These are phyloP conservation scores for Micrastur ruficollis DNA, from an alignment of 2,797 vertebrate species.

Conservation along the genomic window DNA sequence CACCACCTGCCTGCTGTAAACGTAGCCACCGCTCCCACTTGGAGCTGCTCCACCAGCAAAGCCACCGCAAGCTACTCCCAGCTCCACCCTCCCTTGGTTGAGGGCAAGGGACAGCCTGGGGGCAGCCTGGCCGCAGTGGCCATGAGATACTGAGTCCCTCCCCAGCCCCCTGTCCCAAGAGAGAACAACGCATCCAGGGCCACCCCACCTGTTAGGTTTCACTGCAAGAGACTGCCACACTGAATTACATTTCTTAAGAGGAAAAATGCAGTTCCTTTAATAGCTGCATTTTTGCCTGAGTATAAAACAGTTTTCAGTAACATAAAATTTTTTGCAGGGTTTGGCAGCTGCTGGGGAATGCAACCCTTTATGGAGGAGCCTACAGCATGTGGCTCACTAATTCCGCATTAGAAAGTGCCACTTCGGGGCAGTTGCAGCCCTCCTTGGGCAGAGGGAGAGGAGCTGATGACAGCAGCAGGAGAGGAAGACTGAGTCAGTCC, in stretches of 20 bases:
- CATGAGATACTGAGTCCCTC: fast-evolving
- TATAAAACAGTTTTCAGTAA: background rate
- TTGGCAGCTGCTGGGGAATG: background rate
- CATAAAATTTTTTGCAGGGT: background rate
- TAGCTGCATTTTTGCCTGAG: background rate
- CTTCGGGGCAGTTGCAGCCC: background rate
- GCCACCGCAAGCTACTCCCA: background rate
- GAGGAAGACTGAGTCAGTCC: background rate
- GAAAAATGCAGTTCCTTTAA: background rate
- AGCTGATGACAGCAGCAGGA: background rate
- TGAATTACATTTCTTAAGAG: background rate
- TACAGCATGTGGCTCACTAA: background rate
- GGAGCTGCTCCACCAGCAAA: background rate
- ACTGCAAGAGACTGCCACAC: background rate
- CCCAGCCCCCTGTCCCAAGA: background rate
- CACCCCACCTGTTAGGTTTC: background rate
- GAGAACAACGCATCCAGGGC: background rate
- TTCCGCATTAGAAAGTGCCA: background rate
- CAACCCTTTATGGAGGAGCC: background rate
- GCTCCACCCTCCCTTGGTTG: background rate
- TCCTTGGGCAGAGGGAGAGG: background rate
- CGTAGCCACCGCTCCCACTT: background rate
- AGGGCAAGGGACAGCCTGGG: background rate
- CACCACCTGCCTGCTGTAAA: background rate
- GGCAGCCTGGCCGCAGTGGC: fast-evolving